These are phyloP conservation scores for Pseudomyrmex pallidus DNA, from an alignment of 1,140 invertebrate species.

Conservation along the genomic window DNA sequence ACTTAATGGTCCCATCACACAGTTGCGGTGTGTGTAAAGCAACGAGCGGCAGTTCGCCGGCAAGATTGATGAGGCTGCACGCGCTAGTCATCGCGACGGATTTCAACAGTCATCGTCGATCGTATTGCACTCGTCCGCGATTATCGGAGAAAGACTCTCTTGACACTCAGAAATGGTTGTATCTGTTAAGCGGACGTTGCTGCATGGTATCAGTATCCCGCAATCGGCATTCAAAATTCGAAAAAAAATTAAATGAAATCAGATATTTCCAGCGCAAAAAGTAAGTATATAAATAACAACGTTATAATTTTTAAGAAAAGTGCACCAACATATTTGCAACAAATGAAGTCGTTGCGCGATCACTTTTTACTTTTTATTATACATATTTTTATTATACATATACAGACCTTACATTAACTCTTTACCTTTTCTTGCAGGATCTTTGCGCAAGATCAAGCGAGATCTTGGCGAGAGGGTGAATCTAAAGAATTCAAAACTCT, in stretches of 20 bases:
- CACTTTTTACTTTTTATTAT: too few relatives aligned
- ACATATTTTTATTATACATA: too few relatives aligned
- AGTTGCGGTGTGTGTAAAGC: not conserved
- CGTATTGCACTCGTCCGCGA: not conserved
- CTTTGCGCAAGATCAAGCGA: too few relatives aligned
- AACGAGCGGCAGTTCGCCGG: not conserved
- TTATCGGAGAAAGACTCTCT: not conserved
- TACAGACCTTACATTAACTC: not conserved
- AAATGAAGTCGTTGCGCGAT: not conserved
- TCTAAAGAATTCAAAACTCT: too few relatives aligned
- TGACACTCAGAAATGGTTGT: not conserved
- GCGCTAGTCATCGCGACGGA: slow-evolving; percentile 4
- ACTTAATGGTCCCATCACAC: not conserved
- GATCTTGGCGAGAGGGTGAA: too few relatives aligned
- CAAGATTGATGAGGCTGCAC: slow-evolving; percentile 26
- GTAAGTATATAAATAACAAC: too few relatives aligned
- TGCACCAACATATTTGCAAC: not conserved
- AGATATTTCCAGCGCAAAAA: too few relatives aligned
- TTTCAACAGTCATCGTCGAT: slow-evolving; percentile 17
- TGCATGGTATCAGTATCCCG: not conserved
- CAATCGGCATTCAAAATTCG: not conserved
- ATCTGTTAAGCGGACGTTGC: not conserved
- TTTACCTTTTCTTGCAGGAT: not conserved
- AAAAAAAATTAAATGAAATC: too few relatives aligned
- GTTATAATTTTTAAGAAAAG: too few relatives aligned